Base-by-base conservation (phyloP, 2,113 vertebrate species). In the Aramus guarauna region DNA sequence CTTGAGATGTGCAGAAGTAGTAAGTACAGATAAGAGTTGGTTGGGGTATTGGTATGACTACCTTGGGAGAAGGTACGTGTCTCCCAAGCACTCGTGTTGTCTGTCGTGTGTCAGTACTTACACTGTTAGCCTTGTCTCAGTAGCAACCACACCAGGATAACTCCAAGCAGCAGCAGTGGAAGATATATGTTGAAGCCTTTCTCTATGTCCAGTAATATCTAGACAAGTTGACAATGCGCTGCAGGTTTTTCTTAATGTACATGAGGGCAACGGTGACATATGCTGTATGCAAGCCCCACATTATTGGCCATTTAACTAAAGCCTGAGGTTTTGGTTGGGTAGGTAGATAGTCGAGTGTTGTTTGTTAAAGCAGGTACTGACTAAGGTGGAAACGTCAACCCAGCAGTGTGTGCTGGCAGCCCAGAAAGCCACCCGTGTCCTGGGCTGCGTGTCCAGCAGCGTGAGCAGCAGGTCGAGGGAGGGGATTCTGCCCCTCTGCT, bases 211-310 rank as follows among this genome's bases (percentile, higher is more conserved):
- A 12, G 7, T 45, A 23, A 18, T 18, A 36, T 8, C 15, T 20
- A 21, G 26, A 24, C 53, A 64, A 37, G 41, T 1, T 43, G 21
- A 14, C 15, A 50, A 6, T 9, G 16, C 53, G 27, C 47, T 45
- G 47, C 45, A 69, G 34, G 3, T 64, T 89, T 71, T 60, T 43
- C 26, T 43, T 75, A 18, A 43, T 10, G 23, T 21, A 30, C 6
- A 2, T 12, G 24, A 24, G 47, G 34, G 58, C 32, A 50, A 3
- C 5, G 8, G 26, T 59, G 58, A 24, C 19, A 17, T 14, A 3
- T 22, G 37, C 53, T 64, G 4, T 7, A 3, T 26, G 9, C 55
- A 69, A 81, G 39, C 9, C 8, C 4, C 39, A 43, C 0, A 0
- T 69, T 64, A 47, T 5, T 56, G 43, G 18, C 23, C 19, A 41